These are phyloP conservation scores for Ibidorhyncha struthersii DNA, from an alignment of 2,113 vertebrate species.

Conservation along the genomic window DNA sequence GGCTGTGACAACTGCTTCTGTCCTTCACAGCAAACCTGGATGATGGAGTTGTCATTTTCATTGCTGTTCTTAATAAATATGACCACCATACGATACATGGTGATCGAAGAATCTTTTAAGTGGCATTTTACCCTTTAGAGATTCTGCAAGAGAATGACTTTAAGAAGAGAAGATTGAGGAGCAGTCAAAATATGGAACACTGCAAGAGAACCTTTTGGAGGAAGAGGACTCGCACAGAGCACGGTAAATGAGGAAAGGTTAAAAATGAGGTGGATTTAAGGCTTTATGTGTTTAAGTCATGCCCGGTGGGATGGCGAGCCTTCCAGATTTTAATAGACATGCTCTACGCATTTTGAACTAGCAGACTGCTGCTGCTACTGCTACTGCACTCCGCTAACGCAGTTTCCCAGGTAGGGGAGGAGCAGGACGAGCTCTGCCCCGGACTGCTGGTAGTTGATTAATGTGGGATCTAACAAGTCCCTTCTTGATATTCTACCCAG, in stretches of 20 bases:
- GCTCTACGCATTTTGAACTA: neutral
- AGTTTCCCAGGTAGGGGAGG: neutral
- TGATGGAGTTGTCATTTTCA: constrained; percentile 12
- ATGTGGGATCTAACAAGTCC: constrained; percentile 48
- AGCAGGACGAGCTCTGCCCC: constrained; percentile 3
- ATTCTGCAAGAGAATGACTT: neutral
- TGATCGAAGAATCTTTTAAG: neutral
- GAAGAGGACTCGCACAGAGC: neutral
- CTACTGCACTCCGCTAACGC: neutral
- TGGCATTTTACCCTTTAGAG: neutral
- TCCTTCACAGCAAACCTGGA: neutral
- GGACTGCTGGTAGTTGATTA: constrained; percentile 41
- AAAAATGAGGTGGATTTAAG: neutral
- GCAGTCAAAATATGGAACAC: neutral
- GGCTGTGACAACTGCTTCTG: neutral
- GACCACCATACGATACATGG: neutral
- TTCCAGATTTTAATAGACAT: neutral
- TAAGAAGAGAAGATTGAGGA: neutral
- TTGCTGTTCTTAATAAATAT: neutral
- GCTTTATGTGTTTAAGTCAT: neutral
- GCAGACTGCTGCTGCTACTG: neutral
- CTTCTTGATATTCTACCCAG: constrained; percentile 54
- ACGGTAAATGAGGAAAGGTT: neutral
- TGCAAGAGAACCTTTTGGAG: neutral
- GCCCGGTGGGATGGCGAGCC: neutral